A percentile compares a stretch with the other conserved stretches of the same genome.
Conservation (phyloP, 2,113 vertebrate genomes). For the Oceanodroma tethys region DNA sequence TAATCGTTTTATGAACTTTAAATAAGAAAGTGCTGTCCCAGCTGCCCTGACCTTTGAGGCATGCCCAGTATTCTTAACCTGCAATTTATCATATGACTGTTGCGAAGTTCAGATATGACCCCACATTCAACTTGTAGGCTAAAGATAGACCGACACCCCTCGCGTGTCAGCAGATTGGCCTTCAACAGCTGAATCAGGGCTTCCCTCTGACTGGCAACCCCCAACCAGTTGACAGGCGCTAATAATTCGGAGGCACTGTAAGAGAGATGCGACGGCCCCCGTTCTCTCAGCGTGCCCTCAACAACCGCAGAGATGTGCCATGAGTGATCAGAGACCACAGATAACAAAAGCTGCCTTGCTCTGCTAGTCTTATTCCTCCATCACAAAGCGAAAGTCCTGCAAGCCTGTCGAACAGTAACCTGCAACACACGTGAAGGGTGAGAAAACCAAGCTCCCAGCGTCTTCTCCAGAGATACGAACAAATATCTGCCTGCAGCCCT, state of each 20-base stretch:
- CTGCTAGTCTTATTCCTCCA: neutral
- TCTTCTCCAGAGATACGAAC: neutral
- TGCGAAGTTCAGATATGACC: neutral
- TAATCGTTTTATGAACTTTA: neutral
- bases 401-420: neutral
- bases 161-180: neutral
- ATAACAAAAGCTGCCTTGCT: neutral
- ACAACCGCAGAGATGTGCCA: neutral
- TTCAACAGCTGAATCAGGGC: neutral
- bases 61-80: neutral
- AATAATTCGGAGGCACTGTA: neutral
- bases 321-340: fast-evolving
- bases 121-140: neutral
- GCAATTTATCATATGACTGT: constrained; percentile 55
- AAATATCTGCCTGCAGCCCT: neutral
- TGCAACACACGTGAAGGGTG: neutral
- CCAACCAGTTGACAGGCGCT: neutral
- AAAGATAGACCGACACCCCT: constrained; percentile 48
- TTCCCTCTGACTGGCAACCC: neutral
- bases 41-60: constrained; percentile 33
- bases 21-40: neutral
- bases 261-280: neutral
- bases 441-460: neutral
- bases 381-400: neutral
- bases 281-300: neutral